These are phyloP conservation scores for Drosophila lutescens DNA, from an alignment of 2,888 invertebrate genomes.

Conservation along the genomic window DNA sequence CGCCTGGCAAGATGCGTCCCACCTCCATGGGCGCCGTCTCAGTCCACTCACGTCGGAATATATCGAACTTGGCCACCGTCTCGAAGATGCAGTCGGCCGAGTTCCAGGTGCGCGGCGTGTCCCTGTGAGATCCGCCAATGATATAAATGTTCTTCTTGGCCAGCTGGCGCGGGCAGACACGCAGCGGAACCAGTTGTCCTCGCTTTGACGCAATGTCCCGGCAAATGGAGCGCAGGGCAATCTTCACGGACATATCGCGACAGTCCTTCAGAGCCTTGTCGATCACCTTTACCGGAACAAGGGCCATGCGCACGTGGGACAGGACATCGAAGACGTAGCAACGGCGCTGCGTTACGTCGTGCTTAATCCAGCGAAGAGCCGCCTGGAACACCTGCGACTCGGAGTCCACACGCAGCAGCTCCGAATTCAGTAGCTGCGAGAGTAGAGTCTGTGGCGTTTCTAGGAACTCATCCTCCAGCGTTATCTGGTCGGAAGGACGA, in stretches of 20 bases:
- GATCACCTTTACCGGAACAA: conserved; percentile 91
- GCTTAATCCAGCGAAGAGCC: conserved; percentile 94
- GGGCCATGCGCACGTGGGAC: conserved; percentile 91
- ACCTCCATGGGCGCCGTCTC: conserved; percentile 92
- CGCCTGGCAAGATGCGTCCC: conserved; percentile 94
- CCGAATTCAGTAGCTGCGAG: conserved; percentile 91
- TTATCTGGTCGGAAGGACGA: conserved; percentile 73
- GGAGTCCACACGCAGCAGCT: conserved; percentile 93
- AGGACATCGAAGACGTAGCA: conserved; percentile 94
- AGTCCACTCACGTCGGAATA: conserved; percentile 89
- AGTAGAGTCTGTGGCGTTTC: conserved; percentile 92
- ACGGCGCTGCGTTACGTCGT: conserved; percentile 90
- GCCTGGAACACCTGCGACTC: conserved; percentile 95
- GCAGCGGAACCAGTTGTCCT: conserved; percentile 90
- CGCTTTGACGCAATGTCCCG: conserved; percentile 91
- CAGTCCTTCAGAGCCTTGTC: conserved; percentile 91
- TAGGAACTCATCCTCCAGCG: conserved; percentile 92
- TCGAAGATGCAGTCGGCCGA: conserved; percentile 93
- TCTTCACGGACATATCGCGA: conserved; percentile 91
- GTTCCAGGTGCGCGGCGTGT: conserved; percentile 90
- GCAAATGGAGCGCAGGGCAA: conserved; percentile 91
- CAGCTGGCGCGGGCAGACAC: conserved; percentile 91
- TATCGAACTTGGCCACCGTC: conserved; percentile 92
- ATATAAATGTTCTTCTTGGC: conserved; percentile 95
- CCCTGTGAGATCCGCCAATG: conserved; percentile 94